A percentile compares a stretch with the other conserved stretches of the same genome.
These are phyloP conservation scores for Enteromius viviparus DNA, from an alignment of 2,797 vertebrate genomes.

Conservation along the genomic window DNA sequence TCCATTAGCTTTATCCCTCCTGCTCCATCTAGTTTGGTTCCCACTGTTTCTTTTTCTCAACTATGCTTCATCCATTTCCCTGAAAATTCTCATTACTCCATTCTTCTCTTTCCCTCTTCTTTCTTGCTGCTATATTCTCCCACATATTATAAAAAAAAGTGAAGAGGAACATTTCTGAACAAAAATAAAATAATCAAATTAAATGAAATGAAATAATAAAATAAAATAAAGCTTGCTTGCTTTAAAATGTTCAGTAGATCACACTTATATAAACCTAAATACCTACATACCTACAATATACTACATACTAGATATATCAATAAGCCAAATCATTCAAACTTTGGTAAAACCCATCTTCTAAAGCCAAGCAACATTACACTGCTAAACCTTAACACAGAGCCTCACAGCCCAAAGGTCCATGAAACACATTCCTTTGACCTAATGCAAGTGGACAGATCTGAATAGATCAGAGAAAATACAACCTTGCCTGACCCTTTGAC, in stretches of 20 bases:
- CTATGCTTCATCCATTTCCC: not conserved
- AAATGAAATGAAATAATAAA: not conserved
- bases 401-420: not conserved
- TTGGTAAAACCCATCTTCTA: not conserved
- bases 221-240: not conserved
- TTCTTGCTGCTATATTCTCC: not conserved
- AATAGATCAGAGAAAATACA: slow-evolving; percentile 20
- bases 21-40: slow-evolving; percentile 16
- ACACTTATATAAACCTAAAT: not conserved
- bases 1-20: slow-evolving; percentile 10
- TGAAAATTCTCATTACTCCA: not conserved
- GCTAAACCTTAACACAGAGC: not conserved
- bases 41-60: slow-evolving; percentile 25
- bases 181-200: not conserved
- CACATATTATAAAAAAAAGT: not conserved
- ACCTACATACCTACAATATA: too few relatives aligned
- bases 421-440: not conserved
- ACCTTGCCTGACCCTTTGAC: slow-evolving; percentile 10
- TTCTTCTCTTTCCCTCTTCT: not conserved
- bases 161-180: not conserved
- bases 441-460: slow-evolving; percentile 26
- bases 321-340: not conserved
- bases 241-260: not conserved
- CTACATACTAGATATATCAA: not conserved
- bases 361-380: not conserved